phyloP scores from a whole-genome alignment of 2,113 vertebrate species.

The Notiomystis cincta region DNA sequence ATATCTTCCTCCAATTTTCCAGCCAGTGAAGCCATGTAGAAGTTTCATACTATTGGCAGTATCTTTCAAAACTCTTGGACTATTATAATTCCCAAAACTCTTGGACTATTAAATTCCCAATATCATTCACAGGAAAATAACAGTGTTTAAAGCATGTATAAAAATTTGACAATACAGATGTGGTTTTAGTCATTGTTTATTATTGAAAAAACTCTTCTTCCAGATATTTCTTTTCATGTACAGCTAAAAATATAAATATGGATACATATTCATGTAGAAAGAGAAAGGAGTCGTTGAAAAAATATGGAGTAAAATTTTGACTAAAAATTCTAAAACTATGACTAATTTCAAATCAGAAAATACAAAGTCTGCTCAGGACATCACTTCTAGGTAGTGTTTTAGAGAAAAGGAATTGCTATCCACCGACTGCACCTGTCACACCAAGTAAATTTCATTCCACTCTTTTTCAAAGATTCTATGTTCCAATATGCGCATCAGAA shows the following conservation, averaged over 20 bases:
- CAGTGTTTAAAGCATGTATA: not conserved
- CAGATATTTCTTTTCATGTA: not conserved
- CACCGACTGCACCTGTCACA: not conserved
- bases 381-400: not conserved
- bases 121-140: not conserved
- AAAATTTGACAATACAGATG: not conserved
- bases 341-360: not conserved
- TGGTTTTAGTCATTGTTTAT: not conserved
- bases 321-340: not conserved
- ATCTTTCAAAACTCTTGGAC: not conserved
- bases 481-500: not conserved
- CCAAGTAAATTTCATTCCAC: not conserved
- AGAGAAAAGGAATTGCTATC: not conserved
- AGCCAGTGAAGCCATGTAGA: not conserved
- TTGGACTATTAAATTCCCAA: not conserved
- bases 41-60: no score
- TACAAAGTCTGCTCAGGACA: not conserved
- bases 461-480: not conserved
- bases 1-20: not conserved
- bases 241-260: not conserved
- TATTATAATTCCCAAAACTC: not conserved
- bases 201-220: not conserved
- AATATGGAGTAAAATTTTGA: not conserved
- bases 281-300: not conserved
- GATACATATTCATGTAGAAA: not conserved